Conservation (phyloP, 2,113 vertebrate species). For the Triplophysa tibetana region DNA sequence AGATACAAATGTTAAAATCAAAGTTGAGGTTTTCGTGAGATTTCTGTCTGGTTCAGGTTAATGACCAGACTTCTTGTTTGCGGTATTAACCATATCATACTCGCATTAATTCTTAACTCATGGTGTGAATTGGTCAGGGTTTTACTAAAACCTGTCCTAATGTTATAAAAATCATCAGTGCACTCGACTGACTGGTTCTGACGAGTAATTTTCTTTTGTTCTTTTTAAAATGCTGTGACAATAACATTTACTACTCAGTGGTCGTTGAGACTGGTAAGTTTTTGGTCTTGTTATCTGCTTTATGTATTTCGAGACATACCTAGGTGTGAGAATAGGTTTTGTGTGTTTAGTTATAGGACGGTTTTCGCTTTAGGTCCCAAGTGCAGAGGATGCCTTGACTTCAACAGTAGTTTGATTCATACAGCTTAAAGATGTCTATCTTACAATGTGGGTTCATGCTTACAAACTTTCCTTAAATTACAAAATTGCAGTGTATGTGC, state of each 20-base stretch:
- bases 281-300: conserved; percentile 26
- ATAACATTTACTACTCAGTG: conserved; percentile 84
- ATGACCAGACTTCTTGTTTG: neutral
- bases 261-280: conserved; percentile 94
- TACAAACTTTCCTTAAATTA: neutral
- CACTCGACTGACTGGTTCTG: conserved; percentile 15
- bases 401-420: neutral
- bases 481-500: neutral
- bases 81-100: conserved; percentile 16
- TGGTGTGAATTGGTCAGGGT: neutral
- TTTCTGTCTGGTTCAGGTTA: conserved; percentile 8
- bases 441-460: conserved; percentile 12
- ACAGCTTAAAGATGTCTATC: conserved; percentile 27
- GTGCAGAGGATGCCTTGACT: neutral
- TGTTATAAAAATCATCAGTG: neutral
- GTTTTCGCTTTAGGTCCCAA: neutral
- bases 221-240: conserved; percentile 71
- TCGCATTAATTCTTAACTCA: neutral
- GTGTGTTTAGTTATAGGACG: conserved; percentile 12
- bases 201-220: conserved; percentile 62
- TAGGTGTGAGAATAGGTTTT: neutral
- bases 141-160: neutral
- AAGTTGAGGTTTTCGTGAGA: conserved; percentile 1
- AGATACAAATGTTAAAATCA: neutral
- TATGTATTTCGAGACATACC: conserved; percentile 38